Evolutionary conservation across 2,113 vertebrate genomes (phyloP).

Genomic region (Murina feae): DNA sequence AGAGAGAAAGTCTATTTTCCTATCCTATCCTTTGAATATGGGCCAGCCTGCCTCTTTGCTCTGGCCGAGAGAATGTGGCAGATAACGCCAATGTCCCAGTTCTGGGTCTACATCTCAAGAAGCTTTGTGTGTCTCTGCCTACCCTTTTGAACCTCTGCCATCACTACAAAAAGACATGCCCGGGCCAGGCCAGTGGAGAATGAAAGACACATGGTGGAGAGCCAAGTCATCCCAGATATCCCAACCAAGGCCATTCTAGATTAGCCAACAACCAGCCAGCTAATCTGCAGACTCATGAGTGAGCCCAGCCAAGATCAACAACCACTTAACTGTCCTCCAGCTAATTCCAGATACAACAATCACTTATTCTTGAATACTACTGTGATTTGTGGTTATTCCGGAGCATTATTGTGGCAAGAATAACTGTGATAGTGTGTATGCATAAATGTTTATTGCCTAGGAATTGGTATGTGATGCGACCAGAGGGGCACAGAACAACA

Average conservation of each 20-base stretch:
- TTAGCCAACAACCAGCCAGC: background rate
- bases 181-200: background rate
- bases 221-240: background rate
- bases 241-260: background rate
- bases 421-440: background rate
- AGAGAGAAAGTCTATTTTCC: background rate
- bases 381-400: background rate
- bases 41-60: background rate
- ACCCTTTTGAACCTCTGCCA: background rate
- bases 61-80: background rate
- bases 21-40: background rate
- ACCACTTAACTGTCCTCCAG: background rate
- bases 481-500: background rate
- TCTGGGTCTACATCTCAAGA: background rate
- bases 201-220: background rate
- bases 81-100: background rate
- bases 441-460: background rate
- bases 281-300: background rate
- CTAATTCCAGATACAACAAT: background rate
- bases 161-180: background rate
- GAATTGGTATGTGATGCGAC: background rate
- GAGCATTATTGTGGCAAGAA: background rate
- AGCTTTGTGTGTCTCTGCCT: background rate
- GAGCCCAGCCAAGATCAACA: background rate
- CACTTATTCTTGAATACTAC: background rate